These are phyloP conservation scores for Andrena haemorrhoa DNA, from an alignment of 2,888 invertebrate species.

Conservation along the genomic window DNA sequence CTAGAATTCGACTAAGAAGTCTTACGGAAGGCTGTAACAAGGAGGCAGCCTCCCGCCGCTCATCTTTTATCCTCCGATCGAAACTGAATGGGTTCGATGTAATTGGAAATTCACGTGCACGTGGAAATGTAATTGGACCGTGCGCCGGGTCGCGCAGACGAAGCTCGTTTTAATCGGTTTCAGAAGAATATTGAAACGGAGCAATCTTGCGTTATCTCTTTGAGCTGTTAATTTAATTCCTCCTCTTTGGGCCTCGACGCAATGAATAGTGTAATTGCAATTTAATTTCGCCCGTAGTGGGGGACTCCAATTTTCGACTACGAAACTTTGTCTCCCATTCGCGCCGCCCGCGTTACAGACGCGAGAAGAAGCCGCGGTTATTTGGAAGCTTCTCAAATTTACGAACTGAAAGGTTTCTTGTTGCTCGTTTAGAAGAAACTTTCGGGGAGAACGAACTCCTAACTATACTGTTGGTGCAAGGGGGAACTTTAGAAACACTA, in stretches of 20 bases:
- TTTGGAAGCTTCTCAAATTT: constrained; percentile 41
- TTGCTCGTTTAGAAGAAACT: constrained; percentile 39
- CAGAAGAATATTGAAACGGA: too few species aligned
- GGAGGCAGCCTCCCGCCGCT: neutral
- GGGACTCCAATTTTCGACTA: constrained; percentile 21
- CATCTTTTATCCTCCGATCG: constrained; percentile 2
- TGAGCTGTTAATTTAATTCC: neutral
- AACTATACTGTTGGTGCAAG: constrained; percentile 1
- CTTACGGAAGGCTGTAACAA: constrained; percentile 36
- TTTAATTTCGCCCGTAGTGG: constrained; percentile 33
- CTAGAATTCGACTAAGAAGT: constrained; percentile 47
- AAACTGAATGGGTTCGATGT: neutral
- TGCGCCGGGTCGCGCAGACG: neutral
- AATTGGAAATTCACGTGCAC: neutral
- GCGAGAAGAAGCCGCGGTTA: constrained; percentile 33
- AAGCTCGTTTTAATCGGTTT: too few species aligned
- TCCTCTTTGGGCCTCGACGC: neutral
- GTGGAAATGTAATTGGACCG: constrained; percentile 3
- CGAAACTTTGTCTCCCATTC: constrained; percentile 32
- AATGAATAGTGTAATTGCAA: constrained; percentile 17
- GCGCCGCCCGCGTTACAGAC: neutral
- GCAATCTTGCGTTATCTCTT: neutral
- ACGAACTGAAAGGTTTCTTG: constrained; percentile 49
- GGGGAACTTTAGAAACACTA: constrained; percentile 34
- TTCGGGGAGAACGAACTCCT: constrained; percentile 4